Base-by-base conservation (phyloP, 2,113 vertebrate species). In the Trogon surrucura region DNA sequence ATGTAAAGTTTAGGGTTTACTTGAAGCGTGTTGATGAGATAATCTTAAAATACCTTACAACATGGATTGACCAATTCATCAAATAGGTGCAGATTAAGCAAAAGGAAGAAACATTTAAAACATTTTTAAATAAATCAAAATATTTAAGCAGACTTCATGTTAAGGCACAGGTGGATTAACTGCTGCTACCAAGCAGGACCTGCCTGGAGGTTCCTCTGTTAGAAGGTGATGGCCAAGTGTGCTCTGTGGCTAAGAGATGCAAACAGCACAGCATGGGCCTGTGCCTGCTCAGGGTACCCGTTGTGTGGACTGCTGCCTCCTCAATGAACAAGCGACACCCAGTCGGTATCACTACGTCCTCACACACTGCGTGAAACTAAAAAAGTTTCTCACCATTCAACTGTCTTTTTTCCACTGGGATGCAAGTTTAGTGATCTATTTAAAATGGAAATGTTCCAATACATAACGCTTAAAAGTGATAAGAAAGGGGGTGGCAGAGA, bases 171-270 rank as follows among this genome's bases (percentile, higher is more conserved):
- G 15, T 45, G 17, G 15, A 2, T 13, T 48, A 34, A 44, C 34
- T 1, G 6, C 16, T 10, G 9, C 1, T 13, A 73, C 4, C 5
- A 32, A 44, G 17, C 2, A 1, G 21, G 54, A 60, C 25, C 14
- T 54, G 12, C 9, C 44, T 60, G 20, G 16, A 60, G 23, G 3
- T 10, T 73, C 10, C 34, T 64, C 54, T 61, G 0, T 36, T 56
- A 75, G 27, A 38, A 53, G 34, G 38, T 34, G 9, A 61, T 8
- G 25, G 21, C 18, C 6, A 32, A 7, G 13, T 9, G 13, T 45
- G 14, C 10, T 77, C 8, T 60, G 25, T 2, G 2, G 17, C 16
- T n/a, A 66, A 60, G 41, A 8, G 15, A 25, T 12, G 1, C 17
- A 4, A 71, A 32, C 16, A 44, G 38, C 13, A 36, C 11, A 70